phyloP scores from a whole-genome alignment of 2,888 invertebrate species.

The Eristalis tenax region DNA sequence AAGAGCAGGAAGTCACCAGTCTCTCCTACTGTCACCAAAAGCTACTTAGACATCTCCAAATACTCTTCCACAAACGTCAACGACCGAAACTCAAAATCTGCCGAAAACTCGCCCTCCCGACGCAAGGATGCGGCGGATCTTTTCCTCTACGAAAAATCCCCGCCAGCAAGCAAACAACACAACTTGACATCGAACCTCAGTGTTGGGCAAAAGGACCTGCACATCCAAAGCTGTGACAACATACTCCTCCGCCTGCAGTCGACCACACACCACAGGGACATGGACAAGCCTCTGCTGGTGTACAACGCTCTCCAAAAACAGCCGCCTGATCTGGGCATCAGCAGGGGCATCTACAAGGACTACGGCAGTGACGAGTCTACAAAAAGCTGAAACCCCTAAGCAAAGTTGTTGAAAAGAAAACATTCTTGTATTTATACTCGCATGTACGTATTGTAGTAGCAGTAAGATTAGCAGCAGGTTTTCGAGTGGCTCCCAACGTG shows the following conservation, averaged over 20 bases:
- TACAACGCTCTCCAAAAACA: conserved; percentile 76
- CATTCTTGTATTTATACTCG: background rate
- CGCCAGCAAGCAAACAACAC: conserved; percentile 25
- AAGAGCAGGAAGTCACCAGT: conserved; percentile 77
- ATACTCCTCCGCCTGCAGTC: conserved; percentile 74
- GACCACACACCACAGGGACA: conserved; percentile 44
- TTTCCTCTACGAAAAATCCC: conserved; percentile 28
- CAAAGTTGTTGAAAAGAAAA: background rate
- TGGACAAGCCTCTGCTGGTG: conserved; percentile 61
- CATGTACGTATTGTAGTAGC: background rate
- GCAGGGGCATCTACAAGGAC: conserved; percentile 69
- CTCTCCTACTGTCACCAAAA: conserved; percentile 76
- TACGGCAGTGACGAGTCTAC: conserved; percentile 55
- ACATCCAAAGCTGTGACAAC: conserved; percentile 76
- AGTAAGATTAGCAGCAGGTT: conserved; percentile 20
- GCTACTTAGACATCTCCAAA: conserved; percentile 76
- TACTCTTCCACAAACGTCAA: background rate
- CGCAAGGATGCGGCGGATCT: conserved; percentile 41
- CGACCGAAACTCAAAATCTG: conserved; percentile 71
- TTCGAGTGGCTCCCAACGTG: background rate
- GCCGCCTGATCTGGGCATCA: conserved; percentile 73
- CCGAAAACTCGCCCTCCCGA: conserved; percentile 75
- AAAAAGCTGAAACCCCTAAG: conserved; percentile 55
- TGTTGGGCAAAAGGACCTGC: conserved; percentile 66
- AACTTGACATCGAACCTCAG: conserved; percentile 44